Evolutionary conservation across 2,888 invertebrate genomes (phyloP).

Genomic region (Melanchra persicariae): DNA sequence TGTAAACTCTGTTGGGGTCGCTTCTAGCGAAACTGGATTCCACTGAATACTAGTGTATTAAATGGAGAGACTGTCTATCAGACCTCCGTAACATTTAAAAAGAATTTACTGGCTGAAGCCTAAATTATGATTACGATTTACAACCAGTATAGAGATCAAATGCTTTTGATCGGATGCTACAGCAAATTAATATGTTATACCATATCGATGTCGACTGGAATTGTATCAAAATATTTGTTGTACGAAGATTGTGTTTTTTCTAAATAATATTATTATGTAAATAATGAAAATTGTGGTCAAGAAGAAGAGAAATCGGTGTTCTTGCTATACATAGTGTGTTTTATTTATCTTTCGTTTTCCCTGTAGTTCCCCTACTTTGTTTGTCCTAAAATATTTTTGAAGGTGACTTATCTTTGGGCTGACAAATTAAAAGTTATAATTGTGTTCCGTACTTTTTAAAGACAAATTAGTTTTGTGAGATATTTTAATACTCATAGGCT

Average conservation of each 20-base stretch:
- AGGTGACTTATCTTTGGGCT: background rate
- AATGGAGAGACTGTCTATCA: no score
- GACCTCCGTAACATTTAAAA: no score
- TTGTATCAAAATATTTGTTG: conserved; percentile 65
- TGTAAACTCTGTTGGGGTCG: no score
- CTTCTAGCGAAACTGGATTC: no score
- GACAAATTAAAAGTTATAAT: background rate
- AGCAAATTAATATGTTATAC: conserved; percentile 53
- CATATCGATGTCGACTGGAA: conserved; percentile 64
- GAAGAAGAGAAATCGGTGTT: conserved; percentile 63
- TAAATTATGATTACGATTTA: no score
- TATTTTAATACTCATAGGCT: no score
- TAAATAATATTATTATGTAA: conserved; percentile 68
- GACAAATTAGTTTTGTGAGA: no score
- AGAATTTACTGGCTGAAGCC: no score
- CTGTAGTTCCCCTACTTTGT: background rate
- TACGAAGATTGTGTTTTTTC: conserved; percentile 69
- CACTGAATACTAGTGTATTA: no score
- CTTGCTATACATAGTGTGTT: conserved; percentile 57
- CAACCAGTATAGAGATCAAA: background rate
- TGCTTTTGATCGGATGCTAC: conserved; percentile 34
- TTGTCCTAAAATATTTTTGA: background rate
- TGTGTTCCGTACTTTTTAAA: no score
- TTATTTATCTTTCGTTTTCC: conserved; percentile 40
- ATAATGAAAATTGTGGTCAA: conserved; percentile 70